Conservation (phyloP, 2,797 vertebrate species). For the Perodicticus potto region DNA sequence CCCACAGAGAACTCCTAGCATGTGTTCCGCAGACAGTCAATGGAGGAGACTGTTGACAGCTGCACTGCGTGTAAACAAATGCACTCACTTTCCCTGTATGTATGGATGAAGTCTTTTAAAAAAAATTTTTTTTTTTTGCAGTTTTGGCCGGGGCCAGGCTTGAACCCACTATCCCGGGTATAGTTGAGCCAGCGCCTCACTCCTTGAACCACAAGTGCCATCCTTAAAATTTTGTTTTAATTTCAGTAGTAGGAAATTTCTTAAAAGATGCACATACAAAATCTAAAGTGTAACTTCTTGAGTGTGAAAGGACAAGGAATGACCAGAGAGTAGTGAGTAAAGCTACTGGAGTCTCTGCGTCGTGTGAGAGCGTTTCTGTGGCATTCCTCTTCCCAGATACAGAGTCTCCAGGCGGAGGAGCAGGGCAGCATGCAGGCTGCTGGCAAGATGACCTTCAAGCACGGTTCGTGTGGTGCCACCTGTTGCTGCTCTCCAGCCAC, state of each 20-base stretch:
- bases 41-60: background rate
- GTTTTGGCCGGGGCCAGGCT: no score
- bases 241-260: background rate
- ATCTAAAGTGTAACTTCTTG: background rate
- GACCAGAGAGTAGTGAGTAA: fast-evolving
- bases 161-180: no score
- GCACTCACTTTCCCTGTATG: background rate
- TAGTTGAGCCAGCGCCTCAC: no score
- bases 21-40: background rate
- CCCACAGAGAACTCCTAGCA: background rate
- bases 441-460: fast-evolving
- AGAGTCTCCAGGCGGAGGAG: fast-evolving
- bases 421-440: background rate
- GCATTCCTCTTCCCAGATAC: no score
- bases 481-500: background rate
- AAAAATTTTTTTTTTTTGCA: no score
- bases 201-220: no score
- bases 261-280: background rate
- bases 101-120: background rate
- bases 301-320: background rate
- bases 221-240: background rate
- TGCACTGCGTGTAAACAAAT: background rate
- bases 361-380: fast-evolving
- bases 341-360: fast-evolving
- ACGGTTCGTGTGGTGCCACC: background rate